Evolutionary conservation across 2,113 vertebrate genomes (phyloP).

Genomic region (Nerophis ophidion): DNA sequence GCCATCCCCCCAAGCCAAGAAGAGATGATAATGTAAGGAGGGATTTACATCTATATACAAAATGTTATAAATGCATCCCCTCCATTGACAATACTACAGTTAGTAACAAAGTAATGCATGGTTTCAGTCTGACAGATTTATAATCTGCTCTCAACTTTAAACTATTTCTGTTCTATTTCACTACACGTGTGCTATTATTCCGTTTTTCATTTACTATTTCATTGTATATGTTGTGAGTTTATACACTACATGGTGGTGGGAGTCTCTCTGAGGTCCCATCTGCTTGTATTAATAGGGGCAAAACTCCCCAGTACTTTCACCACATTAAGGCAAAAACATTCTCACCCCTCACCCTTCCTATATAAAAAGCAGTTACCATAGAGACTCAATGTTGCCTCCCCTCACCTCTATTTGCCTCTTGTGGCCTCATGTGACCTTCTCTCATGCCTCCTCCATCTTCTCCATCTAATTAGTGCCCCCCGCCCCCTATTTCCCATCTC

Average conservation of each 20-base stretch:
- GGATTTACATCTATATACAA: too few species aligned
- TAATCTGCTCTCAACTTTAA: not conserved
- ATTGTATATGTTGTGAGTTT: constrained; percentile 10
- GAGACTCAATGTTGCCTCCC: constrained; percentile 60
- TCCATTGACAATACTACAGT: too few species aligned
- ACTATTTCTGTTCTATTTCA: not conserved
- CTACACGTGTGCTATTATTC: not conserved
- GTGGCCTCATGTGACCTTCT: constrained; percentile 41
- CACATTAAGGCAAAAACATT: constrained; percentile 38
- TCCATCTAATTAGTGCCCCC: constrained; percentile 31
- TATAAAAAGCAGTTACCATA: constrained; percentile 68
- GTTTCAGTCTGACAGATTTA: not conserved
- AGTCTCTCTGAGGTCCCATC: constrained; percentile 40
- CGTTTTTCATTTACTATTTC: not conserved
- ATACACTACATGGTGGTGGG: constrained; percentile 16
- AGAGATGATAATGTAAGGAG: too few species aligned
- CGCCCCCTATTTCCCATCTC: not conserved
- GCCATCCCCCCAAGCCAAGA: constrained; percentile 32
- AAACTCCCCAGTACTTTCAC: constrained; percentile 11
- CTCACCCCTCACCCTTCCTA: constrained; percentile 61
- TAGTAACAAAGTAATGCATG: too few species aligned
- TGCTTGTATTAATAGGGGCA: constrained; percentile 32
- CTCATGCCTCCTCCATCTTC: constrained; percentile 26
- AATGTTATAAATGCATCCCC: too few species aligned
- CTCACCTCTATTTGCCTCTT: constrained; percentile 40